A percentile compares a stretch with the other conserved stretches of the same genome.
These are phyloP conservation scores for Planococcus citri DNA, from an alignment of 1,140 invertebrate genomes.

Conservation along the genomic window DNA sequence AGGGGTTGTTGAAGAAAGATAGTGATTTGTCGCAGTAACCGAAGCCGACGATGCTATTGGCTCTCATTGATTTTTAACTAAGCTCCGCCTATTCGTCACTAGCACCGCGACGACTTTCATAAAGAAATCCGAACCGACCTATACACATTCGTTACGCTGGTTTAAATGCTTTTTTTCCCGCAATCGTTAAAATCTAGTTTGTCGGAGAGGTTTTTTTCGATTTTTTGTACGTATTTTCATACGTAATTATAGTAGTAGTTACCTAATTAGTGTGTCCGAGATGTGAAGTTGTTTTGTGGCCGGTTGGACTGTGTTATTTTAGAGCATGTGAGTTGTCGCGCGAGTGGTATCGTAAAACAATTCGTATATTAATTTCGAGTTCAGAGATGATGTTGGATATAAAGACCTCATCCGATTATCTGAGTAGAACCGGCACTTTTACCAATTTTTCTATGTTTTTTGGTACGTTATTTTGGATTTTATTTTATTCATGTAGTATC, in stretches of 20 bases:
- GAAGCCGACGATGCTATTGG: constrained; percentile 16
- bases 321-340: background rate
- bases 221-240: background rate
- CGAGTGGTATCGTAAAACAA: background rate
- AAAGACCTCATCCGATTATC: constrained; percentile 45
- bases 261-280: background rate
- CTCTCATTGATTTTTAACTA: constrained; percentile 14
- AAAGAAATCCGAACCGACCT: constrained; percentile 4
- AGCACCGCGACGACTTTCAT: background rate
- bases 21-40: constrained; percentile 16
- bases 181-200: background rate
- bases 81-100: constrained; percentile 1
- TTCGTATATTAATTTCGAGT: background rate
- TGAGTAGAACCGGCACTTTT: constrained; percentile 43
- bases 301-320: background rate
- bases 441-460: constrained; percentile 52
- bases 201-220: background rate
- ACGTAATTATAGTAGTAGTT: no score
- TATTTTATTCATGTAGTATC: no score
- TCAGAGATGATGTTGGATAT: constrained; percentile 43
- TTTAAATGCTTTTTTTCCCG: background rate
- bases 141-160: constrained; percentile 10
- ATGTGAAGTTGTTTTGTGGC: background rate
- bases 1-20: constrained; percentile 20
- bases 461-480: constrained; percentile 35